phyloP scores from a whole-genome alignment of 1,140 invertebrate genomes.

The Megalonaias nervosa region DNA sequence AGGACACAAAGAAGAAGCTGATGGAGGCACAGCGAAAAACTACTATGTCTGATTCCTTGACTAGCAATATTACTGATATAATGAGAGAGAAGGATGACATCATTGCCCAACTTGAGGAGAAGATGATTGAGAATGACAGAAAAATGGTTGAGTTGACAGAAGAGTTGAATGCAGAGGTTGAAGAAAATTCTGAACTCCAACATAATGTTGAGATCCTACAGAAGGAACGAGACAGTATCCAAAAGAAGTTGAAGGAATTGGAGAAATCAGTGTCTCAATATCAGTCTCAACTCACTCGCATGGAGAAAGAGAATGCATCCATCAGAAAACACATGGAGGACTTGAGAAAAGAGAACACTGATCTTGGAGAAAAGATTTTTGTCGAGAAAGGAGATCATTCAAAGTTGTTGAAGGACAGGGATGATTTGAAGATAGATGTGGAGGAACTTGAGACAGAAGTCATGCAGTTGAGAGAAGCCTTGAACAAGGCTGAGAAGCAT shows the following conservation, averaged over 20 bases:
- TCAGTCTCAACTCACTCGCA: conserved; percentile 42
- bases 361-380: conserved; percentile 46
- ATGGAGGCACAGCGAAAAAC: conserved; percentile 50
- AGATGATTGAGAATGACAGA: conserved; percentile 64
- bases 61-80: conserved; percentile 59
- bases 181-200: conserved; percentile 53
- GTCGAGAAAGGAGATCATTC: conserved; percentile 34
- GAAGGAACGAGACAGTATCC: conserved; percentile 48
- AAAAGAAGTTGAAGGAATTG: conserved; percentile 50
- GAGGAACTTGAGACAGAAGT: conserved; percentile 52
- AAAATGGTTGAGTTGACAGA: conserved; percentile 62
- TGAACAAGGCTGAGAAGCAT: conserved; percentile 9
- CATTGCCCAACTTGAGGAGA: conserved; percentile 65
- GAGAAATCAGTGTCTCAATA: conserved; percentile 50
- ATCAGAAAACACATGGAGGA: conserved; percentile 57
- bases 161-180: conserved; percentile 56
- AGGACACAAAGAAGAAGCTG: conserved; percentile 55
- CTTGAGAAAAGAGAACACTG: conserved; percentile 51
- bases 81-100: conserved; percentile 63
- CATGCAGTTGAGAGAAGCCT: conserved; percentile 40
- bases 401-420: conserved; percentile 46
- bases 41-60: conserved; percentile 54
- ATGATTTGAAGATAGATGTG: conserved; percentile 46
- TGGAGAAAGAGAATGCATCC: conserved; percentile 53
- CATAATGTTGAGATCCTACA: conserved; percentile 47